Evolutionary conservation across 2,797 vertebrate species (phyloP).

Genomic region (Lates japonicus): DNA sequence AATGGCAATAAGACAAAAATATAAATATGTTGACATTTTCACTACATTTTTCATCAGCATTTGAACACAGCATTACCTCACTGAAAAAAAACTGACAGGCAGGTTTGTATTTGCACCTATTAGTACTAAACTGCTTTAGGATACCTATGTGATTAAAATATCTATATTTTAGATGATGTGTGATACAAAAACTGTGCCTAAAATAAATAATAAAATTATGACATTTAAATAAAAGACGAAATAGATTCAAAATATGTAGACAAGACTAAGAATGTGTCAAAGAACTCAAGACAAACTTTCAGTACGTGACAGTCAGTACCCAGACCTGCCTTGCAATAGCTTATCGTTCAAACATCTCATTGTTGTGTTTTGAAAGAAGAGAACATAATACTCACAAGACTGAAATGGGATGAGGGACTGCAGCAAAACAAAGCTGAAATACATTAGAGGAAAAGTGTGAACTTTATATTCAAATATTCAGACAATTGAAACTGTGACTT

Average conservation of each 20-base stretch:
- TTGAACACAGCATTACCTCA: neutral
- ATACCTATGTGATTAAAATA: neutral
- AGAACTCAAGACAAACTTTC: neutral
- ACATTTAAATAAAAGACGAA: neutral
- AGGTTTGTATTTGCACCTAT: no score
- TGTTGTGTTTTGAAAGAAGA: slow-evolving; percentile 5
- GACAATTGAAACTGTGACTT: neutral
- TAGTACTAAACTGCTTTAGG: no score
- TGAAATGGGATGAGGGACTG: neutral
- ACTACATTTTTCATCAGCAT: neutral
- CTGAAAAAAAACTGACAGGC: neutral
- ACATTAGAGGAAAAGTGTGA: neutral
- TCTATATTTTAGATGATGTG: neutral
- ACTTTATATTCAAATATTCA: neutral
- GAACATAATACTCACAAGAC: neutral
- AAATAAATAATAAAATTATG: neutral
- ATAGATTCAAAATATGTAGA: neutral
- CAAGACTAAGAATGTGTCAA: neutral
- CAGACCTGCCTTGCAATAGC: neutral
- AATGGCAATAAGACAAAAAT: no score
- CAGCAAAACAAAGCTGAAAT: slow-evolving; percentile 18
- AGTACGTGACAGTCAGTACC: neutral
- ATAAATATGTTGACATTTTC: neutral
- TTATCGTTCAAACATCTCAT: slow-evolving; percentile 1
- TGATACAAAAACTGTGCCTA: neutral